Evolutionary conservation across 1,140 invertebrate species (phyloP).

Genomic region (Bicyclus anynana): DNA sequence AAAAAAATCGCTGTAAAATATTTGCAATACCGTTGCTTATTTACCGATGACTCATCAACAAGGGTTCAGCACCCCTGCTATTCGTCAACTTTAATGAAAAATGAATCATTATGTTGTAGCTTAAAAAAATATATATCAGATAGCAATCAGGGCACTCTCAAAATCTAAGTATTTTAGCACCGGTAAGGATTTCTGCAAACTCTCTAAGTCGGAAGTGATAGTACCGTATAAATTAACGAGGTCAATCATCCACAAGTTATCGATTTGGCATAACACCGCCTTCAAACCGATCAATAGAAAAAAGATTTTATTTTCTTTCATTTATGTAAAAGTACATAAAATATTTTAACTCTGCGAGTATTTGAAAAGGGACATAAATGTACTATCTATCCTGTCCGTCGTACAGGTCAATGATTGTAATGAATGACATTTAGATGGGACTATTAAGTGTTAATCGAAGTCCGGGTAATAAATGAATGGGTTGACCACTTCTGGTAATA

Average conservation of each 20-base stretch:
- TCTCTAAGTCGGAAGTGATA: too few species aligned
- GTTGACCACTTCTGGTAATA: constrained; percentile 6
- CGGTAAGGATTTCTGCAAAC: too few species aligned
- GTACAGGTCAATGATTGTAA: constrained; percentile 3
- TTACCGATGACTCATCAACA: constrained; percentile 13
- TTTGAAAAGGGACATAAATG: background rate
- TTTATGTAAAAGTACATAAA: background rate
- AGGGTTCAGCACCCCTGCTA: constrained; percentile 15
- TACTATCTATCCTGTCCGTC: background rate
- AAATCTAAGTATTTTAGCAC: too few species aligned
- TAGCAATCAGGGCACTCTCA: too few species aligned
- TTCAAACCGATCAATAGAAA: too few species aligned
- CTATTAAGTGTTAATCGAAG: constrained; percentile 5
- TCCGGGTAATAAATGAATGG: background rate
- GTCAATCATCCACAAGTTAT: too few species aligned
- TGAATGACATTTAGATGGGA: constrained; percentile 11
- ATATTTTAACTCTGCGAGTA: background rate
- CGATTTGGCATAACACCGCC: too few species aligned
- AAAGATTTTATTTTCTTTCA: too few species aligned
- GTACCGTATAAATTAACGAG: too few species aligned
- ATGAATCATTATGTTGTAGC: constrained; percentile 8
- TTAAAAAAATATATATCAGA: too few species aligned
- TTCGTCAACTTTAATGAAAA: constrained; percentile 8
- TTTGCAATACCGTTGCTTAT: too few species aligned
- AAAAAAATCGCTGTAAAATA: too few species aligned